phyloP scores from a whole-genome alignment of 2,113 vertebrate species.

The Pelvicachromis taeniatus region DNA sequence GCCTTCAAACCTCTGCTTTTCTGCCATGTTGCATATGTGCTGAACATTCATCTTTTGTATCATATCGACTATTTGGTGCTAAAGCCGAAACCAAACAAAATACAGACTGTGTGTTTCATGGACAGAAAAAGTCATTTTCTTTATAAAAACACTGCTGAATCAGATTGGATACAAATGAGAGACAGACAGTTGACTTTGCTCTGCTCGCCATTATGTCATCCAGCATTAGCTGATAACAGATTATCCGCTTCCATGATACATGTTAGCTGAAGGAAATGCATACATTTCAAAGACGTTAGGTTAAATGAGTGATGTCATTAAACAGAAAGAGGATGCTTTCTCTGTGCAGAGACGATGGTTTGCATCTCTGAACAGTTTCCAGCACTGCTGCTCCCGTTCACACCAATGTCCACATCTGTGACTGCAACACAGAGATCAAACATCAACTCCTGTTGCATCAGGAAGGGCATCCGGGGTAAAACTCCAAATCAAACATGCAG shows the following conservation, averaged over 20 bases:
- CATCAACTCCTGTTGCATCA: not conserved
- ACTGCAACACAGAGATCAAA: not conserved
- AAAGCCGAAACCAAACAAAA: not conserved
- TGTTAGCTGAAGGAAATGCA: not conserved
- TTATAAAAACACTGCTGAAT: not conserved
- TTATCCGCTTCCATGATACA: not conserved
- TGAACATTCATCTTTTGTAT: not conserved
- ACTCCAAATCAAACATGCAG: not conserved
- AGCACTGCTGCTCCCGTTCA: not conserved
- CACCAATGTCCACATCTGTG: not conserved
- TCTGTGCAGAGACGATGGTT: not conserved
- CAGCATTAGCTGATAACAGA: not conserved
- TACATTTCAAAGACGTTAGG: not conserved
- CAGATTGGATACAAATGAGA: not conserved
- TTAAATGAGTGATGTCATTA: not conserved
- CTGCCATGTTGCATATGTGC: not conserved
- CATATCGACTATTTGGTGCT: not conserved
- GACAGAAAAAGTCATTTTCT: not conserved
- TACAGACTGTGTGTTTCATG: not conserved
- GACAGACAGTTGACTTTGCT: not conserved
- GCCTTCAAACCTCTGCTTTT: not conserved
- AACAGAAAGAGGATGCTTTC: not conserved
- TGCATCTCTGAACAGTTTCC: not conserved
- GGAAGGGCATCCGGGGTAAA: not conserved
- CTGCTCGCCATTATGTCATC: not conserved